Evolutionary conservation across 2,113 vertebrate genomes (phyloP).

Genomic region (Sander lucioperca): DNA sequence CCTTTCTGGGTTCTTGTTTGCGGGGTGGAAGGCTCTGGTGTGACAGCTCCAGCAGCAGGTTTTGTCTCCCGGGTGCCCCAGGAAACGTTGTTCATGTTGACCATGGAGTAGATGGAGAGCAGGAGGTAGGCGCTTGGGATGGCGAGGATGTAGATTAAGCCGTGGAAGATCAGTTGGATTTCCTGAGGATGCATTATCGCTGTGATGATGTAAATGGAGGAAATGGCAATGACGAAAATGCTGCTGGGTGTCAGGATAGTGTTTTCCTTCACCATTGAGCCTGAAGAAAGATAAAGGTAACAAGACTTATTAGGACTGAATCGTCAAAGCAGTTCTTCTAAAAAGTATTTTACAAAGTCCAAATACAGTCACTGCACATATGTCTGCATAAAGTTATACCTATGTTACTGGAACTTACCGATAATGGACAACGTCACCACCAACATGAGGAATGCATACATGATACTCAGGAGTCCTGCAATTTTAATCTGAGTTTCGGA

Average conservation of each 20-base stretch:
- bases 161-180: constrained; percentile 68
- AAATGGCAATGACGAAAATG: constrained; percentile 72
- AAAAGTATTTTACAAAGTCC: not conserved
- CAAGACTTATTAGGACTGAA: not conserved
- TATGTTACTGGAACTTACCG: constrained; percentile 49
- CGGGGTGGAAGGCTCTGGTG: not conserved
- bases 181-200: constrained; percentile 77
- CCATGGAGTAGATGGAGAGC: constrained; percentile 83
- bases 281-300: constrained; percentile 32
- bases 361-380: not conserved
- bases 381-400: not conserved
- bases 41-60: not conserved
- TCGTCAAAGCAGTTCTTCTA: not conserved
- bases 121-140: constrained; percentile 84
- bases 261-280: constrained; percentile 52
- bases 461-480: constrained; percentile 75
- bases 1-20: constrained; percentile 50
- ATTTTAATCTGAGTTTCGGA: constrained; percentile 77
- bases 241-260: constrained; percentile 80
- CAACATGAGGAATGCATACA: constrained; percentile 82
- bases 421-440: constrained; percentile 73
- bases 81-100: constrained; percentile 84
- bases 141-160: constrained; percentile 79
- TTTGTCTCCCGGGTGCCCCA: constrained; percentile 83
- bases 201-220: constrained; percentile 57